phyloP scores from a whole-genome alignment of 2,113 vertebrate species.

The Laticauda laticaudata region DNA sequence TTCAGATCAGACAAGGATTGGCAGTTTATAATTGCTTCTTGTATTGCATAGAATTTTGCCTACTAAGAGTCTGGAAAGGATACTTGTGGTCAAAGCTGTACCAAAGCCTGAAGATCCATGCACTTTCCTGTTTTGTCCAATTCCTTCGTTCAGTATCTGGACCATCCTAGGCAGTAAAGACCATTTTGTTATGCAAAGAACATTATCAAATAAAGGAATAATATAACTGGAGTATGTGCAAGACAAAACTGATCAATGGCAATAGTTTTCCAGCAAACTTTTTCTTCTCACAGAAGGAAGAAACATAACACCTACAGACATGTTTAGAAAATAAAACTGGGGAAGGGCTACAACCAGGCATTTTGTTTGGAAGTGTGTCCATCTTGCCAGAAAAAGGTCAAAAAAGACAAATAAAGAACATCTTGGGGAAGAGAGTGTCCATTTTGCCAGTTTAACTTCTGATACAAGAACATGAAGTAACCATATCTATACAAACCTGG shows the following conservation, averaged over 20 bases:
- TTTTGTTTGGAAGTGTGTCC: not conserved
- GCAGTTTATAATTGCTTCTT: not conserved
- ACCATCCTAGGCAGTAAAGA: conserved; percentile 68
- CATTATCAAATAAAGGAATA: not conserved
- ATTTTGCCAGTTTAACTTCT: not conserved
- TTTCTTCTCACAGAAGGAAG: not conserved
- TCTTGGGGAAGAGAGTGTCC: not conserved
- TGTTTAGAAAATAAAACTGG: not conserved
- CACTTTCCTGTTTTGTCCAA: conserved; percentile 94
- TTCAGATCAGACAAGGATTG: not conserved
- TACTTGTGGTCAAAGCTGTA: conserved; percentile 99
- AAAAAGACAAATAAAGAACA: not conserved
- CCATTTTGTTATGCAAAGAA: not conserved
- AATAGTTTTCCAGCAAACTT: not conserved
- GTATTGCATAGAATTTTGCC: not conserved
- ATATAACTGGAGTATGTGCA: not conserved
- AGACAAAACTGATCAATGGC: not conserved
- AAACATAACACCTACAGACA: not conserved
- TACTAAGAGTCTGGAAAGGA: conserved; percentile 75
- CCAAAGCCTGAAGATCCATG: conserved; percentile 96
- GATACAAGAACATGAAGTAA: not conserved
- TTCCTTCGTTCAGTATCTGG: conserved; percentile 74
- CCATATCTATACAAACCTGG: not conserved
- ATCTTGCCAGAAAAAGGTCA: not conserved
- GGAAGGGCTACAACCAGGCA: not conserved